Evolutionary conservation across 2,797 vertebrate genomes (phyloP), one percentile per base, ranked within the genome.

Genomic region (Chelon labrosus): DNA sequence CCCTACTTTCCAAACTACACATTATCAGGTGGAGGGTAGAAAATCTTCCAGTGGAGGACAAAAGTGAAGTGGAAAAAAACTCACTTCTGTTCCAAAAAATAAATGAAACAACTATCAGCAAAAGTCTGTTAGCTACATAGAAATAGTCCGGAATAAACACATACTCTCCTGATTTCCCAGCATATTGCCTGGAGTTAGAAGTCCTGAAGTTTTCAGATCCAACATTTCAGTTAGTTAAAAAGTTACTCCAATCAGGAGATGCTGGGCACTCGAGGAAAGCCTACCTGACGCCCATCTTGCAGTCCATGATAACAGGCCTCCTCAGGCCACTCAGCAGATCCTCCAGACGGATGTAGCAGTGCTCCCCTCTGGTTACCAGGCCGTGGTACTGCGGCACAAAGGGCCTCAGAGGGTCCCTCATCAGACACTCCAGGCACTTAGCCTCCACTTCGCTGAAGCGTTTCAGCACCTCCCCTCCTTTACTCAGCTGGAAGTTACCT

Each of bases 231-330:
- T 3, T 38, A 25, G 11, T n/a, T 0, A 16, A 67, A 57, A 42
- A 9, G n/a, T n/a, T n/a, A n/a, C 13, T 38, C 11, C 7, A 35
- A 2, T 27, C 44, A 71, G 17, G 4, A 35, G 11, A n/a, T 9
- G 16, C 14, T 14, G 4, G 19, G 58, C 25, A 19, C 11, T 4
- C 14, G 10, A 62, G 3, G 7, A 51, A 39, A 5, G 14, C 73
- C 3, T 80, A 97, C 96, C 96, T 93, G 82, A 96, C 92, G 73
- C 97, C 97, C 96, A 98, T 97, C 86, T 97, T 98, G 92, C 96
- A 97, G 91, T 97, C 97, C 97, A 98, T 97, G 85, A 97, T 96
- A 66, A 95, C 93, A 0, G 97, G 96, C 53, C 80, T 91, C 51
- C 92, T 95, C 11, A 97, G 93, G 27, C 96, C 96, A 0, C 88